Base-by-base conservation (phyloP, 2,888 invertebrate species). In the Nematopogon swammerdamellus region DNA sequence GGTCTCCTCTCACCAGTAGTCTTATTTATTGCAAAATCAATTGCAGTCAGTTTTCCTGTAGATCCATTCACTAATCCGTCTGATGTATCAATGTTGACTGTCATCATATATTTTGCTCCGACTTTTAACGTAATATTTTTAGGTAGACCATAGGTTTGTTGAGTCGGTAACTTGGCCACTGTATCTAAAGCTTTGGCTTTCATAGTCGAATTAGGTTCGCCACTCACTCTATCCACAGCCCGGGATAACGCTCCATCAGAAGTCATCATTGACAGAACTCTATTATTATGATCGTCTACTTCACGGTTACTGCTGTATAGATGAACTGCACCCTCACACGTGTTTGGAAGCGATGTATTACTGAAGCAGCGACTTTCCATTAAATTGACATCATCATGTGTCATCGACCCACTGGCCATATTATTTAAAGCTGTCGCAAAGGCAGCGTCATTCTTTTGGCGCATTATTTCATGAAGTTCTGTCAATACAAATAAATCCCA, bases 391-490 rank as follows among this genome's bases (percentile, higher is more conserved):
- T 43, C n/a, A 11, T 8, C 17, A 16, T 8, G 14, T 43, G 17
- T 43, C 43, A 43, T 17, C 4, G 17, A 6, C 16, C 43, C 16
- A 5, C 4, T 5, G 5, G 16, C n/a, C 5, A 43, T 6, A 43
- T 43, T 43, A 16, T 43, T 43, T 11, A 16, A 11, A 8, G n/a
- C 43, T 6, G 3, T 43, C 14, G 43, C 17, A 16, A 50, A 51
- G 44, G 49, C 44, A 25, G 49, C 19, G 49, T 52, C 51, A 48
- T 54, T 53, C 36, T 46, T 51, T 51, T 55, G 53, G 20, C 51
- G 50, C 52, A 53, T 51, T 52, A 53, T 50, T 51, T 51, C 2
- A 19, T 45, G 52, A 47, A 52, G 44, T 45, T 17, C 36, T 46
- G 50, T 51, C 14, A 53, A 42, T 44, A 30, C 29, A 30, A 51